Evolutionary conservation across 2,113 vertebrate species (phyloP).

Genomic region (Coracopsis vasa): DNA sequence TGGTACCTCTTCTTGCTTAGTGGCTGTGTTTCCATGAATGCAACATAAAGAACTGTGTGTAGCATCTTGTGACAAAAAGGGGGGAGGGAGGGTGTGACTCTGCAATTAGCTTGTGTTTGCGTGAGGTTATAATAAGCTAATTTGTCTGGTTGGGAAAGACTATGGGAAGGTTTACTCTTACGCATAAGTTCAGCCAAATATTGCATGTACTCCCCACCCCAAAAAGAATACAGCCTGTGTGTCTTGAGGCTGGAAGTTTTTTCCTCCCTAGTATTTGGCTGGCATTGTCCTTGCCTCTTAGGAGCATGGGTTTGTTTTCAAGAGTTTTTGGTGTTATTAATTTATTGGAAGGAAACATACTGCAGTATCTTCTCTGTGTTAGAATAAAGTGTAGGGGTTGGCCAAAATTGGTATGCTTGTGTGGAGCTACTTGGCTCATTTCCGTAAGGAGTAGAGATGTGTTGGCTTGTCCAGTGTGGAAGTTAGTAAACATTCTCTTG

Average conservation of each 20-base stretch:
- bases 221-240: background rate
- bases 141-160: background rate
- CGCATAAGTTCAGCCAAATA: accelerated
- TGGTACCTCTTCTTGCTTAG: background rate
- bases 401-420: background rate
- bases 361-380: background rate
- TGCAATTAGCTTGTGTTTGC: background rate
- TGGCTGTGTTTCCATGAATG: accelerated
- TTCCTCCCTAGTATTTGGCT: accelerated
- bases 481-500: background rate
- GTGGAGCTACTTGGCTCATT: background rate
- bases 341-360: background rate
- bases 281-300: background rate
- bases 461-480: background rate
- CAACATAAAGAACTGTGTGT: background rate
- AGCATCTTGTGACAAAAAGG: background rate
- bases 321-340: background rate
- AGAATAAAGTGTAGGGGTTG: background rate
- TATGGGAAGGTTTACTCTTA: background rate
- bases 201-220: background rate
- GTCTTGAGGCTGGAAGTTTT: background rate
- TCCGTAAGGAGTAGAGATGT: background rate
- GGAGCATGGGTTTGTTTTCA: background rate
- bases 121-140: background rate
- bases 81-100: too few relatives aligned